A percentile compares a stretch with the other conserved stretches of the same genome.
Conservation (phyloP, 2,888 invertebrate species). For the Tryphoninae sp. region DNA sequence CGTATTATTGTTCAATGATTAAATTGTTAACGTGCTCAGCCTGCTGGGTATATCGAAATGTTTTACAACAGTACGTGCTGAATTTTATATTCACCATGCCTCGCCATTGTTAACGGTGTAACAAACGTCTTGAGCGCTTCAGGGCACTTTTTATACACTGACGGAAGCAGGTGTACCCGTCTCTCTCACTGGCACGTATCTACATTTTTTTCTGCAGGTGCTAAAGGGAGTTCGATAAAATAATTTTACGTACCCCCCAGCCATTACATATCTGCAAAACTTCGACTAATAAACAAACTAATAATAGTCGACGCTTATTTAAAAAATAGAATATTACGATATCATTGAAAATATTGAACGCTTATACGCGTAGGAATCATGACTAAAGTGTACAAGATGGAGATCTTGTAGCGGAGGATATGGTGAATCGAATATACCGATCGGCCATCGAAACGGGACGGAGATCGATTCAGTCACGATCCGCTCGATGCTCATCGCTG, state of each 20-base stretch:
- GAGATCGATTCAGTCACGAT: slow-evolving; percentile 52
- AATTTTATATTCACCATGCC: slow-evolving; percentile 7
- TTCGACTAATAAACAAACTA: not conserved
- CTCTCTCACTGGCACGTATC: slow-evolving; percentile 61
- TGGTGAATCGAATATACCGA: slow-evolving; percentile 70
- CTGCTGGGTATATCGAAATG: slow-evolving; percentile 21
- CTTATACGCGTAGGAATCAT: not conserved
- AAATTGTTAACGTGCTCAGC: not conserved
- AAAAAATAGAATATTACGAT: not conserved
- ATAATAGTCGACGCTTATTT: not conserved
- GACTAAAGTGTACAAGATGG: slow-evolving; percentile 29
- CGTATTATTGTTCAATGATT: not conserved
- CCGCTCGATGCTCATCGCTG: slow-evolving; percentile 61
- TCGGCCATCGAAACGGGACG: slow-evolving; percentile 77
- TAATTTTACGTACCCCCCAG: slow-evolving; percentile 7
- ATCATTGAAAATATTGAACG: not conserved
- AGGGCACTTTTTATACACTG: slow-evolving; percentile 45
- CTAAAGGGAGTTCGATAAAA: slow-evolving; percentile 59
- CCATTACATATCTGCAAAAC: not conserved
- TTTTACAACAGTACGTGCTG: slow-evolving; percentile 18
- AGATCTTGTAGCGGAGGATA: slow-evolving; percentile 24
- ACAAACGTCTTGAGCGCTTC: slow-evolving; percentile 19
- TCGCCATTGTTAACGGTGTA: slow-evolving; percentile 29
- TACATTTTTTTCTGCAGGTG: slow-evolving; percentile 76
- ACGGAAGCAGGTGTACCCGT: slow-evolving; percentile 73